These are phyloP conservation scores for Odontesthes bonariensis DNA, from an alignment of 2,113 vertebrate genomes.

Conservation along the genomic window DNA sequence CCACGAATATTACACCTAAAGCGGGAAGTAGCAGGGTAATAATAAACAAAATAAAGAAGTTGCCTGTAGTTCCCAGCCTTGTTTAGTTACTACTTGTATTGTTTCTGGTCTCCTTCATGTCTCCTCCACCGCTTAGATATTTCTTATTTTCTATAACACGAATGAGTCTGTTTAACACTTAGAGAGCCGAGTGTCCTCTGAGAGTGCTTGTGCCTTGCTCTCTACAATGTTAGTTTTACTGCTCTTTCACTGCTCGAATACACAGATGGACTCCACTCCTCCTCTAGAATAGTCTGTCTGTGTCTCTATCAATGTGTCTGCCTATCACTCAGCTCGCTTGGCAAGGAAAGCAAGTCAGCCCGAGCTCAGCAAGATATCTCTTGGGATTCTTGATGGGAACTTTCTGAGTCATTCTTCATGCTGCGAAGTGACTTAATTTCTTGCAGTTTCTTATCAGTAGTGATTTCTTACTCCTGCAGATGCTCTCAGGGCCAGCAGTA, in stretches of 20 bases:
- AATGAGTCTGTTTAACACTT: slow-evolving; percentile 56
- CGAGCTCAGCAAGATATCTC: slow-evolving; percentile 38
- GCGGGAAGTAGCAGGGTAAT: neutral
- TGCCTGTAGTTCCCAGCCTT: slow-evolving; percentile 7
- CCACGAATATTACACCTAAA: neutral
- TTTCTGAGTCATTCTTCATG: slow-evolving; percentile 59
- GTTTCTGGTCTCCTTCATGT: slow-evolving; percentile 11
- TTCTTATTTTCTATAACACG: slow-evolving; percentile 54
- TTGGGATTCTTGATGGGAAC: slow-evolving; percentile 56
- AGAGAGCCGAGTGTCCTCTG: slow-evolving; percentile 52
- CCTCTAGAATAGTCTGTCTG: slow-evolving; percentile 29
- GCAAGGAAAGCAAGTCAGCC: slow-evolving; percentile 27
- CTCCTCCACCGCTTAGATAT: slow-evolving; percentile 33
- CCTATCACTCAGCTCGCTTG: slow-evolving; percentile 33
- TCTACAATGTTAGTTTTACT: slow-evolving; percentile 62
- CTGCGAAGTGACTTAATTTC: slow-evolving; percentile 63
- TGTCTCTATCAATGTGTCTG: slow-evolving; percentile 38
- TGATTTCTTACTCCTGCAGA: slow-evolving; percentile 44
- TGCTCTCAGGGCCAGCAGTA: slow-evolving; percentile 44
- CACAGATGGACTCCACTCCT: slow-evolving; percentile 50
- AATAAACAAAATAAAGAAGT: slow-evolving; percentile 9
- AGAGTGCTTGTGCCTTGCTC: slow-evolving; percentile 50
- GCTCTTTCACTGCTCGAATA: slow-evolving; percentile 59
- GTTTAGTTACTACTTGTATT: slow-evolving; percentile 32
- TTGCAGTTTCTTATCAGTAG: slow-evolving; percentile 47